Evolutionary conservation across 1,140 invertebrate genomes (phyloP).

Genomic region (Drosophila sulfurigaster): DNA sequence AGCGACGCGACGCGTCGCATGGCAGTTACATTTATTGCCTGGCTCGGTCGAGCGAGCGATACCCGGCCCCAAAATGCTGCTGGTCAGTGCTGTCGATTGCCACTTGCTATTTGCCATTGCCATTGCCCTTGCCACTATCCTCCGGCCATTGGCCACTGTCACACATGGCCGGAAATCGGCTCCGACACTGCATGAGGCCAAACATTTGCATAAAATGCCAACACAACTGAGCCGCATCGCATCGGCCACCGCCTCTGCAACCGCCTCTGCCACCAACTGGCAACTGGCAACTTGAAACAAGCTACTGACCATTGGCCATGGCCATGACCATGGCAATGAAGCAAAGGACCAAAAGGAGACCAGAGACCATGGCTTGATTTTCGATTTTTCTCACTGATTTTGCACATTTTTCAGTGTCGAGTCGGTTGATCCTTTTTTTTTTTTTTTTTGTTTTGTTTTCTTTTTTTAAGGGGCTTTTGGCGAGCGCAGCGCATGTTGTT

Average conservation of each 20-base stretch:
- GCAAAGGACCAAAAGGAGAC: not conserved
- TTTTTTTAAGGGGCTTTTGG: not conserved
- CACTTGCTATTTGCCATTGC: conserved; percentile 2
- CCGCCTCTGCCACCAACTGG: conserved; percentile 1
- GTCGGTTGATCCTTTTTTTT: conserved; percentile 44
- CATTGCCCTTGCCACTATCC: conserved; percentile 15
- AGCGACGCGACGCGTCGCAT: conserved; percentile 38
- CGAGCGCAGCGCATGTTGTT: conserved; percentile 70
- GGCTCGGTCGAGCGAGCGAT: conserved; percentile 19
- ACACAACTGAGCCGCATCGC: conserved; percentile 27
- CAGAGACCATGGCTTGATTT: conserved; percentile 54
- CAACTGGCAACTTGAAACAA: not conserved
- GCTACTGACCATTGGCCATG: not conserved
- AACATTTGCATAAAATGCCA: conserved; percentile 81
- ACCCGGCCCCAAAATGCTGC: not conserved
- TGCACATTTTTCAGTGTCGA: conserved; percentile 78
- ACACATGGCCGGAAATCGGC: conserved; percentile 79
- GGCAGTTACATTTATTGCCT: conserved; percentile 70
- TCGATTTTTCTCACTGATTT: conserved; percentile 82
- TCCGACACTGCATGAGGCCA: conserved; percentile 77
- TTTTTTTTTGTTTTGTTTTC: conserved; percentile 30
- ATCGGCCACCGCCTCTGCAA: not conserved
- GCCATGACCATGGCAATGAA: not conserved
- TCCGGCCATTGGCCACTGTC: conserved; percentile 58
- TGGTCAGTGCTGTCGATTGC: conserved; percentile 16